A percentile compares a stretch with the other conserved stretches of the same genome.
phyloP scores from a whole-genome alignment of 2,797 vertebrate species.

The Oceanodroma leucorhoa region DNA sequence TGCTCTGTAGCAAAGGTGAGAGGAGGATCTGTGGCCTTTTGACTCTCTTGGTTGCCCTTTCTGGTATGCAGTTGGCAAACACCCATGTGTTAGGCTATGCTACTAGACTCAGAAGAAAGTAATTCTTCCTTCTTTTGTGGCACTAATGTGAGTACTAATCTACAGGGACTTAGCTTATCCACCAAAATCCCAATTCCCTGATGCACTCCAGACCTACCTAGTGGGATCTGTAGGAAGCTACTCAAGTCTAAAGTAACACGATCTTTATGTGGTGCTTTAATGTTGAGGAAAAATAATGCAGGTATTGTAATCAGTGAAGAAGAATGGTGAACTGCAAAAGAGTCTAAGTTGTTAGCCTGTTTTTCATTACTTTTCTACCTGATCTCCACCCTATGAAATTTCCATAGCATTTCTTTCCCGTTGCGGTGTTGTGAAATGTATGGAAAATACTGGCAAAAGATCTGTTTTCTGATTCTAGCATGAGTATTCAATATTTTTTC shows the following conservation, averaged over 20 bases:
- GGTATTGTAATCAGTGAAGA: not conserved
- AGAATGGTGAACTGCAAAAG: not conserved
- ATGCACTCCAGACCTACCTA: not conserved
- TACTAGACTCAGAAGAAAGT: not conserved
- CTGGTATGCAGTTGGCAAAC: not conserved
- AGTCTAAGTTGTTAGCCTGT: not conserved
- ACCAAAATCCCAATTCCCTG: not conserved
- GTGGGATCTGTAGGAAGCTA: not conserved
- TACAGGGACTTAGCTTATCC: not conserved
- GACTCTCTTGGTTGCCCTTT: not conserved
- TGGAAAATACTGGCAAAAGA: not conserved
- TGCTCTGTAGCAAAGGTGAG: fast-evolving
- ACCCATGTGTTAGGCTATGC: not conserved
- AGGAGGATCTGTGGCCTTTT: not conserved
- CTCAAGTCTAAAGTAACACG: not conserved
- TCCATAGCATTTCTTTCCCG: not conserved
- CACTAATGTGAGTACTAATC: not conserved
- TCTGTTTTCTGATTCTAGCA: not conserved
- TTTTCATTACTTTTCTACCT: not conserved
- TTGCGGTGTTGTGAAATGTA: not conserved
- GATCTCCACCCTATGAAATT: not conserved
- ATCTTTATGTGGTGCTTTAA: not conserved
- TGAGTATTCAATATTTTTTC: not conserved
- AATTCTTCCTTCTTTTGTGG: not conserved
- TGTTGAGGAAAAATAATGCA: not conserved